A percentile compares a stretch with the other conserved stretches of the same genome.
phyloP scores from a whole-genome alignment of 2,113 vertebrate species.

The Myanophis thanlyinensis region DNA sequence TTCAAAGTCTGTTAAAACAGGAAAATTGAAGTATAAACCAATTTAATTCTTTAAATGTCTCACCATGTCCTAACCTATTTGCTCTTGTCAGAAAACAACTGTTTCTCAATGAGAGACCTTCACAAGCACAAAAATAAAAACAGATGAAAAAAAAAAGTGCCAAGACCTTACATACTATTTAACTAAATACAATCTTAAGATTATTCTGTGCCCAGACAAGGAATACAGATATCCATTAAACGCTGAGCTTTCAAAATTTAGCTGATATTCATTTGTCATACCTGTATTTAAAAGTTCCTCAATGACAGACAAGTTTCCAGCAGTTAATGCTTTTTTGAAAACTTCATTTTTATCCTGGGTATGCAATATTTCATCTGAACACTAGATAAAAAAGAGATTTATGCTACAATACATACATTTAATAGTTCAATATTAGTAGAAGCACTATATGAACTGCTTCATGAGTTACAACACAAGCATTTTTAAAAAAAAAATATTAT shows the following conservation, averaged over 20 bases:
- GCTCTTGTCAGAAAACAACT: neutral
- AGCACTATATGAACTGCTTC: neutral
- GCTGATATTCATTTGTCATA: constrained; percentile 49
- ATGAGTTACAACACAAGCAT: neutral
- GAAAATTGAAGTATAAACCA: neutral
- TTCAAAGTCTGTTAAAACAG: neutral
- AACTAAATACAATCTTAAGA: neutral
- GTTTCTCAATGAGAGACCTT: neutral
- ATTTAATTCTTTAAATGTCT: neutral
- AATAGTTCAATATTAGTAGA: neutral
- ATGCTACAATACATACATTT: neutral
- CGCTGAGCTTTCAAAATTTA: neutral
- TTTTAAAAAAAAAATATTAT: neutral
- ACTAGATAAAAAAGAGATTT: constrained; percentile 53
- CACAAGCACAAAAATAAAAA: neutral
- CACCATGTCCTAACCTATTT: neutral
- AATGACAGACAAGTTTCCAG: constrained; percentile 73
- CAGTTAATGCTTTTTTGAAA: constrained; percentile 81
- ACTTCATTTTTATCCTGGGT: constrained; percentile 59
- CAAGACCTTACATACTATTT: neutral
- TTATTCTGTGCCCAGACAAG: neutral
- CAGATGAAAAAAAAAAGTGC: neutral
- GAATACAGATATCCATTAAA: neutral
- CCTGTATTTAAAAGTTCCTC: constrained; percentile 80
- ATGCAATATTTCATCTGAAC: constrained; percentile 46